These are phyloP conservation scores for Epicampocera succincta DNA, from an alignment of 2,888 invertebrate species.

Conservation along the genomic window DNA sequence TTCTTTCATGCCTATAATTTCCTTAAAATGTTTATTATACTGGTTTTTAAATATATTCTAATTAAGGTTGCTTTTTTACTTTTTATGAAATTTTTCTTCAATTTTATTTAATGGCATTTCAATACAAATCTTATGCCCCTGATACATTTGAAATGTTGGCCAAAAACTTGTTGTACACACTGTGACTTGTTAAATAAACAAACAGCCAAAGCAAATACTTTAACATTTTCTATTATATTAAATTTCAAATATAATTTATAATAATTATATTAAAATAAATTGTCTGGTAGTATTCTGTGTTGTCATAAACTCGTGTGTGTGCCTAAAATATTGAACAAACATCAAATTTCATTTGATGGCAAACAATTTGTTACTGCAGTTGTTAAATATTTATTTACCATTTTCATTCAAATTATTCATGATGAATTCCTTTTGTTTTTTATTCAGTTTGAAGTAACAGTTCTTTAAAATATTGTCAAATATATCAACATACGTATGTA, in stretches of 20 bases:
- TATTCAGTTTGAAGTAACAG: neutral
- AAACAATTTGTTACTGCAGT: constrained; percentile 43
- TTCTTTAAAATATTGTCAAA: constrained; percentile 31
- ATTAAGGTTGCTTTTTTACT: too few relatives aligned
- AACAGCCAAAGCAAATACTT: constrained; percentile 22
- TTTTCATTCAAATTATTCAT: constrained; percentile 3
- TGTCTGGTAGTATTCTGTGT: constrained; percentile 11
- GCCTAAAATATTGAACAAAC: constrained; percentile 33
- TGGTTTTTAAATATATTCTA: too few relatives aligned
- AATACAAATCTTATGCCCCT: too few relatives aligned
- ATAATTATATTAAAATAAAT: constrained; percentile 43
- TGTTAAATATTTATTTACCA: constrained; percentile 42
- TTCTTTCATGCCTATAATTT: too few relatives aligned
- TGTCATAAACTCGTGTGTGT: neutral
- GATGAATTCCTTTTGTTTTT: neutral
- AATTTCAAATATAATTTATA: constrained; percentile 36
- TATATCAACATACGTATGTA: too few relatives aligned
- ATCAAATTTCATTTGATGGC: constrained; percentile 46
- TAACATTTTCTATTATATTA: constrained; percentile 26
- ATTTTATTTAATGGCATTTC: too few relatives aligned
- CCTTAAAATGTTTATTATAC: too few relatives aligned
- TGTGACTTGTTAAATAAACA: constrained; percentile 4
- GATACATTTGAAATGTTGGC: too few relatives aligned
- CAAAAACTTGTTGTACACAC: neutral
- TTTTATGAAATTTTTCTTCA: too few relatives aligned